A percentile compares a stretch with the other conserved stretches of the same genome.
Evolutionary conservation across 1,140 invertebrate genomes (phyloP).

Genomic region (Magallana ariakensis): DNA sequence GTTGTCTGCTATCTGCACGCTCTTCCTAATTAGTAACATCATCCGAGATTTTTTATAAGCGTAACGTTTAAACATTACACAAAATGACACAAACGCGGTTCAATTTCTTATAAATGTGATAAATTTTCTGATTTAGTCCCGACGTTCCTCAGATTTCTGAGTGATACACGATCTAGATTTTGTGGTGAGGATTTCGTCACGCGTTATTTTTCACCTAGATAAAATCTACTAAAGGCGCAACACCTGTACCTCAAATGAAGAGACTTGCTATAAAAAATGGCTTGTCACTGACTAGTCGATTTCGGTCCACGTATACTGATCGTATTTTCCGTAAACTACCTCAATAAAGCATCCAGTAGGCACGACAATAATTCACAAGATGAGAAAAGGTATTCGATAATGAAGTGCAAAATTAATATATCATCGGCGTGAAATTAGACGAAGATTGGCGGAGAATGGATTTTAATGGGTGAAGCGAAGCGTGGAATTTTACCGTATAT

Average conservation of each 20-base stretch:
- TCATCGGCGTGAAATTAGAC: constrained; percentile 9
- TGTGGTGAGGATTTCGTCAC: constrained; percentile 2
- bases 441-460: not conserved
- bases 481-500: constrained; percentile 9
- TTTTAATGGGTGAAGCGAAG: constrained; percentile 20
- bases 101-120: constrained; percentile 33
- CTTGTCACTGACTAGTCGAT: constrained; percentile 28
- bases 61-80: constrained; percentile 6
- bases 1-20: not conserved
- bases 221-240: constrained; percentile 14
- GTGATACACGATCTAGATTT: constrained; percentile 14
- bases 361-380: constrained; percentile 21
- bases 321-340: constrained; percentile 16
- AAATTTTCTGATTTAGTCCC: not conserved
- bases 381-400: constrained; percentile 26
- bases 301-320: not conserved
- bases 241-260: constrained; percentile 21
- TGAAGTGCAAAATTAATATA: constrained; percentile 25
- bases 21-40: constrained; percentile 32
- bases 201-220: constrained; percentile 36
- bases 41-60: constrained; percentile 1
- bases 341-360: not conserved
- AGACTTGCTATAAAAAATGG: constrained; percentile 9
- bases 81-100: constrained; percentile 31
- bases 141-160: not conserved